Evolutionary conservation across 1,140 invertebrate genomes (phyloP).

Genomic region (Calycopis cecrops): DNA sequence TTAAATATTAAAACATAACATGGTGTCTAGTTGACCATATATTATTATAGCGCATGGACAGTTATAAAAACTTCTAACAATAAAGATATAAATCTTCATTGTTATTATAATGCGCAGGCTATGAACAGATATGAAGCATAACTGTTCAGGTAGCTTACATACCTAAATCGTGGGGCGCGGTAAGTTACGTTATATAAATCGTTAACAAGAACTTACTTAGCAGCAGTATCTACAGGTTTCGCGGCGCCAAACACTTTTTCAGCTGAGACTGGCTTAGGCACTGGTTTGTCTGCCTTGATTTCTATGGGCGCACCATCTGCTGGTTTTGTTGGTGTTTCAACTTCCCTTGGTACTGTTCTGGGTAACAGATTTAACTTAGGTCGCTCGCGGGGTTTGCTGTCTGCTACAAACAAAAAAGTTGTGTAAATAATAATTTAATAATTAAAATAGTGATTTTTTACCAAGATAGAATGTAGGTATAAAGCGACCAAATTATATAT

Average conservation of each 20-base stretch:
- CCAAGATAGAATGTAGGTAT: constrained; percentile 46
- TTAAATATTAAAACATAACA: constrained; percentile 29
- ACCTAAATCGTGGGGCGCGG: no score
- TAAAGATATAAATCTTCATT: constrained; percentile 12
- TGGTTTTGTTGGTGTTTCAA: constrained; percentile 44
- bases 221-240: constrained; percentile 94
- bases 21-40: constrained; percentile 54
- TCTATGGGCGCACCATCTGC: constrained; percentile 42
- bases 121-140: no score
- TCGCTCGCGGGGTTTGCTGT: constrained; percentile 75
- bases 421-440: not conserved
- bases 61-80: not conserved
- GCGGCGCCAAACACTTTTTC: constrained; percentile 92
- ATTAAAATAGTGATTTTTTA: not conserved
- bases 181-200: not conserved
- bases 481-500: constrained; percentile 50
- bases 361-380: constrained; percentile 84
- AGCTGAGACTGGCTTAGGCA: constrained; percentile 73
- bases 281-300: constrained; percentile 36
- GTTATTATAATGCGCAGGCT: no score
- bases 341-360: constrained; percentile 80
- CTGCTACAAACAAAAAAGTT: constrained; percentile 22
- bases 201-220: constrained; percentile 57
- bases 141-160: no score
- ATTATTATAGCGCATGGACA: constrained; percentile 42